Conservation (phyloP, 2,888 invertebrate species). For the Heliconius aoede region DNA sequence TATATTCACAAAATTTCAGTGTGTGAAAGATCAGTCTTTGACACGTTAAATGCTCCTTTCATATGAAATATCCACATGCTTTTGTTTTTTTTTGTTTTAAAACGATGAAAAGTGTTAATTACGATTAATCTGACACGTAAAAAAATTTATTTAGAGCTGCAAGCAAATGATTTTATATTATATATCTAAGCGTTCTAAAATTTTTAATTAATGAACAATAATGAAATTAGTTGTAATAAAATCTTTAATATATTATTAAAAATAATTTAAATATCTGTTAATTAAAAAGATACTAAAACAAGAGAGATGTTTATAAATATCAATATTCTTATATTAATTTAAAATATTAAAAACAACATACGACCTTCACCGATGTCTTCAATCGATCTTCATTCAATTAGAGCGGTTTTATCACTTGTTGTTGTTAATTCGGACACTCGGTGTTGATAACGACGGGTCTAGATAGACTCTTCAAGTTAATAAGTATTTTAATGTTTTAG, state of each 20-base stretch:
- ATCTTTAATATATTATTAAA: not conserved
- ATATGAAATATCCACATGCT: no score
- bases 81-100: no score
- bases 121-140: no score
- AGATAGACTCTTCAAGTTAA: constrained; percentile 15
- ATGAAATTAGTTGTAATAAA: no score
- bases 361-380: constrained; percentile 50
- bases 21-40: no score
- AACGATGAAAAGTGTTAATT: no score
- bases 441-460: constrained; percentile 44
- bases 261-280: not conserved
- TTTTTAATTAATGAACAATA: not conserved
- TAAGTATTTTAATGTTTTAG: not conserved
- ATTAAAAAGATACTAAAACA: not conserved
- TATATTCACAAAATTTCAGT: no score
- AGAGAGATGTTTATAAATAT: constrained; percentile 11
- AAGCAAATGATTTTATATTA: no score
- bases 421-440: constrained; percentile 42
- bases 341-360: constrained; percentile 18
- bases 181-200: not conserved
- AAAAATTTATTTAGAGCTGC: no score
- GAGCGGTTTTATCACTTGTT: constrained; percentile 49
- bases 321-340: constrained; percentile 14
- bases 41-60: no score
- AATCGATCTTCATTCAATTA: constrained; percentile 55